phyloP scores from a whole-genome alignment of 37 sponge, comb jelly and placozoan species.

The Halichondria panicea region DNA sequence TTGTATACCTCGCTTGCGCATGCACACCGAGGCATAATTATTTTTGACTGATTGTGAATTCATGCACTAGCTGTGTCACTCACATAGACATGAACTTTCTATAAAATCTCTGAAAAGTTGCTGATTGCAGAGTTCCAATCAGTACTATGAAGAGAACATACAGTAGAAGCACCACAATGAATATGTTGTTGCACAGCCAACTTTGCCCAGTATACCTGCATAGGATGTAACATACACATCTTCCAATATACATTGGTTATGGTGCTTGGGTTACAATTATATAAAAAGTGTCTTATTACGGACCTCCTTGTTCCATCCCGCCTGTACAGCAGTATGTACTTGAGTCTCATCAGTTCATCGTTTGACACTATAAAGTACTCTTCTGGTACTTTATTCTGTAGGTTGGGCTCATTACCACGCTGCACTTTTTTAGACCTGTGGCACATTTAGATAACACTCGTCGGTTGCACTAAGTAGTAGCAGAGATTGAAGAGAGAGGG shows the following conservation, averaged over 20 bases:
- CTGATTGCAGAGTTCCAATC: constrained; percentile 24
- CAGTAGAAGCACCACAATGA: constrained; percentile 10
- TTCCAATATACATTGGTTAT: not conserved
- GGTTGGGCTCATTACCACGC: constrained; percentile 42
- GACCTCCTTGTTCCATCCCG: constrained; percentile 2
- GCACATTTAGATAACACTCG: no score
- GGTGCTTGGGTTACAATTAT: not conserved
- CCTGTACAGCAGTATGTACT: constrained; percentile 68
- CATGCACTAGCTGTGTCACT: no score
- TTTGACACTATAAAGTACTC: constrained; percentile 78
- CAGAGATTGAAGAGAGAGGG: no score
- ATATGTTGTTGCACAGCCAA: constrained; percentile 33
- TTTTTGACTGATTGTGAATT: no score
- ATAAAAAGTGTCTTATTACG: not conserved
- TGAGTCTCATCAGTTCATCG: constrained; percentile 62
- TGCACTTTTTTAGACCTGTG: no score
- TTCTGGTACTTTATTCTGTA: constrained; percentile 62
- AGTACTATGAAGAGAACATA: constrained; percentile 20
- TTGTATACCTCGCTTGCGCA: no score
- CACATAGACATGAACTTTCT: no score
- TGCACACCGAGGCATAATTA: no score
- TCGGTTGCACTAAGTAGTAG: no score
- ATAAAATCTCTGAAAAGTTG: constrained; percentile 10
- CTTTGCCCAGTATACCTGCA: not conserved
- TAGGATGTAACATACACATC: not conserved